Conservation (phyloP, 2,113 vertebrate genomes). For the Neoarius graeffei region DNA sequence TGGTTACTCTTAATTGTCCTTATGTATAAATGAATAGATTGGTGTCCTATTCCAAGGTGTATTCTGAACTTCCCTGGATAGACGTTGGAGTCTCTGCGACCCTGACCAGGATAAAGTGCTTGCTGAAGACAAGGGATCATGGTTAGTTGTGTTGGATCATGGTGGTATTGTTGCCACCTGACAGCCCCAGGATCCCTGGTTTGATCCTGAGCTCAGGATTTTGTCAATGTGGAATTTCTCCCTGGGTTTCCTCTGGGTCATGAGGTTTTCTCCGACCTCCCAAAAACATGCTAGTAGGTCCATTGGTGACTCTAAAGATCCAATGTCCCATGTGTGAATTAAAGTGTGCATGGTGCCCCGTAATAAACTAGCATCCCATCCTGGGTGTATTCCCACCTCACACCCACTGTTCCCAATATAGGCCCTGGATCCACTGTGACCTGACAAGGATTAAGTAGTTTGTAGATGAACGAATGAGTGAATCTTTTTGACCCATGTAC, state of each 20-base stretch:
- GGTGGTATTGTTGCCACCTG: background rate
- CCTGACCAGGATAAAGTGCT: background rate
- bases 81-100: background rate
- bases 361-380: background rate
- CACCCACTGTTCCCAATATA: background rate
- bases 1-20: too few relatives aligned
- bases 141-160: background rate
- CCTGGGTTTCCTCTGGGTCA: background rate
- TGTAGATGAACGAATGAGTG: background rate
- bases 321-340: background rate
- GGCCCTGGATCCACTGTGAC: background rate
- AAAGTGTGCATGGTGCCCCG: background rate
- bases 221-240: background rate
- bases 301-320: background rate
- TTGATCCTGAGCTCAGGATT: background rate
- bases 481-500: background rate
- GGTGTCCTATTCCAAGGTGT: background rate
- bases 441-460: background rate
- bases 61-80: background rate
- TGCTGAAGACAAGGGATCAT: background rate
- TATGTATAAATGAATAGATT: background rate
- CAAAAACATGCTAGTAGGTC: background rate
- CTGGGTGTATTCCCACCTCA: background rate
- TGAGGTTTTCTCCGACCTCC: background rate
- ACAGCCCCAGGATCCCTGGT: background rate